Base-by-base conservation (phyloP, 2,113 vertebrate species). In the Telmatochromis brachygnathus region DNA sequence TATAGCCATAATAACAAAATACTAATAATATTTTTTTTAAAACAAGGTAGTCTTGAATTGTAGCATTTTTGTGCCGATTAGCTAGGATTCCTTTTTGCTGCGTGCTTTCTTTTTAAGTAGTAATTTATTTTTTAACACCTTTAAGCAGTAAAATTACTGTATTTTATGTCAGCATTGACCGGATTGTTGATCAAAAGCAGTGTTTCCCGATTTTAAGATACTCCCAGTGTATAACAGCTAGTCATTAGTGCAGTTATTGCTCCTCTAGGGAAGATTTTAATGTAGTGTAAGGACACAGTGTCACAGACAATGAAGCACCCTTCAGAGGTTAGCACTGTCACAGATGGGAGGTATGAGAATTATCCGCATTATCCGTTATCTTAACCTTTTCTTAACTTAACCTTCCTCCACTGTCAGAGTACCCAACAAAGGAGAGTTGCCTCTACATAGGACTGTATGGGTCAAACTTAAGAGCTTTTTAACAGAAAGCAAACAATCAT, bases 111-210 rank as follows among this genome's bases (percentile, higher is more conserved):
- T 77, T 77, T 49, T 13, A 77, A 80, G 85, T 84, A 47, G 14
- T 47, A 47, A 75, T 47, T 75, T 73, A 37, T 62, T 82, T 88
- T 85, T 84, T 68, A 92, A 33, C 70, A 62, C 30, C 35, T 79
- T 73, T 88, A 68, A 85, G 75, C 73, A 39, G 53, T 75, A 75
- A 91, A 84, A 81, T 15, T 2, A 56, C 62, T 70, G 2, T 30
- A 84, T 73, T 88, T 55, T 73, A 82, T 88, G 35, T 62, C 33
- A 75, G 79, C 2, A 28, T 58, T 70, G 87, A 47, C 73, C 8
- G 23, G 33, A 39, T 60, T 87, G 77, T 87, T 84, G 89, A 91
- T 91, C 88, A 83, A 82, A 88, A 84, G 55, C 33, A 53, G 49
- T 65, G 55, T 70, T 39, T 84, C 45, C 39, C 7, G 14, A 37